A percentile compares a stretch with the other conserved stretches of the same genome.
These are phyloP conservation scores for Lasiurus borealis DNA, from an alignment of 2,113 vertebrate genomes.

Conservation along the genomic window DNA sequence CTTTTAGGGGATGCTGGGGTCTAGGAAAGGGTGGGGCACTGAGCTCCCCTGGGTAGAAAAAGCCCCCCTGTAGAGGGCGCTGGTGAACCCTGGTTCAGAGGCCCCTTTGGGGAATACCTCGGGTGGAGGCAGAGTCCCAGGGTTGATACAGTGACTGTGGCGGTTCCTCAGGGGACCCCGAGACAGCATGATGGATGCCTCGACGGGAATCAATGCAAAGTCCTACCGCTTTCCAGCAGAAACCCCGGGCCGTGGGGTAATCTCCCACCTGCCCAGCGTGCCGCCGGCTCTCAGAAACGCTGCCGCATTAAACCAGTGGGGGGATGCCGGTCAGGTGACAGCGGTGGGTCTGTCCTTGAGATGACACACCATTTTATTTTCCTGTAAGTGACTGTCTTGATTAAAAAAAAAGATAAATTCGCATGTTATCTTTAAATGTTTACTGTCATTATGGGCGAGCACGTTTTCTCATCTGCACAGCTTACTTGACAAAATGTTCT, in stretches of 20 bases:
- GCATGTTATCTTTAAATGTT: too few relatives aligned
- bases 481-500: neutral
- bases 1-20: neutral
- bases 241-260: neutral
- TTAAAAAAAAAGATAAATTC: too few relatives aligned
- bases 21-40: neutral
- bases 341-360: neutral
- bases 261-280: neutral
- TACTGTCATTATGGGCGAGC: neutral
- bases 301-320: neutral
- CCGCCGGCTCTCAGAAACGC: neutral
- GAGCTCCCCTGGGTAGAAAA: neutral
- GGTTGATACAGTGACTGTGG: neutral
- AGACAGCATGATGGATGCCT: neutral
- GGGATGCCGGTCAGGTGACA: neutral
- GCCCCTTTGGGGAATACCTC: neutral
- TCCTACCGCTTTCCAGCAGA: neutral
- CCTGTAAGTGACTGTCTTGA: neutral
- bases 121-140: neutral
- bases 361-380: neutral
- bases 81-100: neutral
- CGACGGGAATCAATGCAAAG: neutral
- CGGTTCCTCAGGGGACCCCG: neutral
- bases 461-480: neutral
- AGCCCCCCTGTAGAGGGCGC: neutral